Percentiles rank a stretch among this genome's conserved stretches.
Evolutionary conservation across 2,113 vertebrate genomes (phyloP).

Genomic region (Lampris incognitus): DNA sequence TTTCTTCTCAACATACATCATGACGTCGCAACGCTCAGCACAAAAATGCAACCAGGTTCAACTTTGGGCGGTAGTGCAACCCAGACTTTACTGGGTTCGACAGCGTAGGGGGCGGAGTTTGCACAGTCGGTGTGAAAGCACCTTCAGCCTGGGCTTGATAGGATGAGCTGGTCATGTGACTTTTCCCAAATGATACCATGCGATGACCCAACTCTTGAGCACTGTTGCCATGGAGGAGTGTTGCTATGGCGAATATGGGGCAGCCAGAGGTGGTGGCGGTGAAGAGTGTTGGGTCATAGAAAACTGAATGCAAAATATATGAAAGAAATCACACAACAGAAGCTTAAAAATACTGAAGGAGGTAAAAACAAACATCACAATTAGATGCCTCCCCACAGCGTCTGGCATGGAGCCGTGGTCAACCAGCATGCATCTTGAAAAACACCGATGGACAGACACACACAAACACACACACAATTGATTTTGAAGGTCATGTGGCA

Average conservation of each 20-base stretch:
- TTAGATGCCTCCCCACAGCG: constrained; percentile 44
- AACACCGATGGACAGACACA: constrained; percentile 29
- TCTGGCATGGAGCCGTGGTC: constrained; percentile 52
- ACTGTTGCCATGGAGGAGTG: constrained; percentile 65
- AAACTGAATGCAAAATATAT: constrained; percentile 32
- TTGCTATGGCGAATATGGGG: constrained; percentile 68
- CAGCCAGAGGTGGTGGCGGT: constrained; percentile 55
- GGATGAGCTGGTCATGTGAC: constrained; percentile 21
- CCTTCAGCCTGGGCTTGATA: constrained; percentile 16
- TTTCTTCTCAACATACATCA: too few relatives aligned
- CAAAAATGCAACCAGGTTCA: too few relatives aligned
- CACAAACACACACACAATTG: constrained; percentile 7
- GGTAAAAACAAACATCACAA: background rate
- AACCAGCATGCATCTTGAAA: constrained; percentile 57
- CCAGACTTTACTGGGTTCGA: too few relatives aligned
- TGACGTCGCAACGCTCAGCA: too few relatives aligned
- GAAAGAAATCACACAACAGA: constrained; percentile 15
- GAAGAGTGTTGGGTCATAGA: constrained; percentile 41
- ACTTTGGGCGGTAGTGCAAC: too few relatives aligned
- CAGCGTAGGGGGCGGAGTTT: too few relatives aligned
- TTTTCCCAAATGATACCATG: constrained; percentile 46
- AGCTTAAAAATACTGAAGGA: constrained; percentile 7
- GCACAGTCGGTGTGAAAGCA: too few relatives aligned
- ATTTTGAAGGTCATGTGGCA: constrained; percentile 13
- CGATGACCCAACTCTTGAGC: constrained; percentile 59